Evolutionary conservation across 2,113 vertebrate genomes (phyloP).

Genomic region (Lepus europaeus): DNA sequence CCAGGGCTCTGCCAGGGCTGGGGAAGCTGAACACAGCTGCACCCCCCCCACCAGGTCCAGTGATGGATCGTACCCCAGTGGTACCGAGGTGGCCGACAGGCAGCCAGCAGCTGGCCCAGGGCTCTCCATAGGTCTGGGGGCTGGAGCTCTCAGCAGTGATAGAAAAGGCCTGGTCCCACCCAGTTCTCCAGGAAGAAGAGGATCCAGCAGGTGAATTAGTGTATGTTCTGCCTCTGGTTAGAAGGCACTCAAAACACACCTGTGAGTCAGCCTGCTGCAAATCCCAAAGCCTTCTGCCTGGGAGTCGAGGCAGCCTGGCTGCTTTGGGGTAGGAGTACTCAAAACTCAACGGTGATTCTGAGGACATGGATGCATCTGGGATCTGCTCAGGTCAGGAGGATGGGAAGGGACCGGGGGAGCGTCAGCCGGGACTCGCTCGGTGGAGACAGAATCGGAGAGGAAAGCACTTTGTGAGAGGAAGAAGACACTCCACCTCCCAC

Average conservation of each 20-base stretch:
- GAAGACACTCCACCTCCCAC: background rate
- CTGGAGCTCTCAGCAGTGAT: background rate
- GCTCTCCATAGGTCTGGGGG: background rate
- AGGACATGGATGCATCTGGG: background rate
- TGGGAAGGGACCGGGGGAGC: background rate
- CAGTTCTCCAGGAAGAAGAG: constrained; percentile 13
- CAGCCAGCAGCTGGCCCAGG: background rate
- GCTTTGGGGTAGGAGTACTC: background rate
- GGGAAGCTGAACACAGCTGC: background rate
- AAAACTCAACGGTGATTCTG: background rate
- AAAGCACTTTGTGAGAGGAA: background rate
- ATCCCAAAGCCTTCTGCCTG: background rate
- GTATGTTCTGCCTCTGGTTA: background rate
- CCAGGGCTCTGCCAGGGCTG: constrained; percentile 36
- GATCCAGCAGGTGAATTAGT: background rate
- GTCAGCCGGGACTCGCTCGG: rapidly evolving
- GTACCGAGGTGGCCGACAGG: background rate
- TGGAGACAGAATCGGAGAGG: background rate
- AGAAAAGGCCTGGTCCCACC: background rate
- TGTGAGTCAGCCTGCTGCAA: background rate
- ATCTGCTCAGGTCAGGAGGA: background rate
- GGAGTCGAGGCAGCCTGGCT: background rate
- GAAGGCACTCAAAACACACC: background rate
- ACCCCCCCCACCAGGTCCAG: background rate
- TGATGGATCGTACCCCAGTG: background rate